These are phyloP conservation scores for Agapetus fuscipes DNA, from an alignment of 2,888 invertebrate species.

Conservation along the genomic window DNA sequence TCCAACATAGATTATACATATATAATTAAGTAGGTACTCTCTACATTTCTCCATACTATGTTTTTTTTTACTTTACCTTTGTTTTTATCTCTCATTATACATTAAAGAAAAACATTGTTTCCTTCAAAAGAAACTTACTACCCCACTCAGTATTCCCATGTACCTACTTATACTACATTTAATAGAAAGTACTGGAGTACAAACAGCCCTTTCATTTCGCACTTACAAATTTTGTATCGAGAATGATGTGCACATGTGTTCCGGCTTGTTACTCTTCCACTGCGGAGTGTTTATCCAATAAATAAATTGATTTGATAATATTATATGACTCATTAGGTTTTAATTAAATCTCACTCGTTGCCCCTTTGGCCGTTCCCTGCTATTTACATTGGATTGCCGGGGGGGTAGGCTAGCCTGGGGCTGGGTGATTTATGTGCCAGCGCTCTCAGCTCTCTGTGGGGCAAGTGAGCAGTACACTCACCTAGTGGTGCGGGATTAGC, in stretches of 20 bases:
- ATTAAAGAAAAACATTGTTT: too few relatives aligned
- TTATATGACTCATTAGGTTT: constrained; percentile 22
- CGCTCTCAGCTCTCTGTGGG: background rate
- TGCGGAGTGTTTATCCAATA: constrained; percentile 21
- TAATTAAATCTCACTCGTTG: constrained; percentile 20
- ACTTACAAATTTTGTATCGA: too few relatives aligned
- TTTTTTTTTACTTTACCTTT: too few relatives aligned
- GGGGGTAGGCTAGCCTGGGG: background rate
- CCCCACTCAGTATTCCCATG: too few relatives aligned
- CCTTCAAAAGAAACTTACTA: too few relatives aligned
- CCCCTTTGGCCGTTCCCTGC: background rate
- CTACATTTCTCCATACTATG: too few relatives aligned
- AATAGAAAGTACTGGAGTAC: too few relatives aligned
- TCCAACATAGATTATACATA: too few relatives aligned
- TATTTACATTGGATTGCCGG: background rate
- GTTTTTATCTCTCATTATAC: too few relatives aligned
- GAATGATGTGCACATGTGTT: constrained; percentile 2
- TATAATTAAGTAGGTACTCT: too few relatives aligned
- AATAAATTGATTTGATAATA: constrained; percentile 23
- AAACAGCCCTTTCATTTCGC: too few relatives aligned
- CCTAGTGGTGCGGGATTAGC: background rate
- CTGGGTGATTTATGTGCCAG: background rate
- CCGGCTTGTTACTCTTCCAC: background rate
- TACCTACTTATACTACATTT: too few relatives aligned
- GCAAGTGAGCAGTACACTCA: background rate